A percentile compares a stretch with the other conserved stretches of the same genome.
Evolutionary conservation across 2,888 invertebrate genomes (phyloP).

Genomic region (Lepidonotus clava): DNA sequence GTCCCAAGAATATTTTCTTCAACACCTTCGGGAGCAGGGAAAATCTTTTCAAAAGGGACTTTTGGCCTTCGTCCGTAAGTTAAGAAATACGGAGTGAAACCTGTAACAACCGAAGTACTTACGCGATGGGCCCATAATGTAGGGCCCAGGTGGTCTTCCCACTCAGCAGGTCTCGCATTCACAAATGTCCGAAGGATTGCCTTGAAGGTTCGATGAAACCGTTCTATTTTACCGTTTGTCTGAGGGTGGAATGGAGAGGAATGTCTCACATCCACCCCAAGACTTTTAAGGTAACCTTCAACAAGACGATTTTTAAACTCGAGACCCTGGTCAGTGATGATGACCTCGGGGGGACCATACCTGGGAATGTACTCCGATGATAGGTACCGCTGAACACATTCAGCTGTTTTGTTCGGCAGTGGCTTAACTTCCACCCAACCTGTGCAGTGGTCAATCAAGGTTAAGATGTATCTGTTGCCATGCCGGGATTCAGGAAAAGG

Average conservation of each 20-base stretch:
- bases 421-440: slow-evolving; percentile 47
- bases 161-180: neutral
- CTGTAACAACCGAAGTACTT: slow-evolving; percentile 12
- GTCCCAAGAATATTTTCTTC: too few relatives aligned
- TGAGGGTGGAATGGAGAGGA: slow-evolving; percentile 38
- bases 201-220: slow-evolving; percentile 30
- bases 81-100: slow-evolving; percentile 32
- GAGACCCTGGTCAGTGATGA: slow-evolving; percentile 29
- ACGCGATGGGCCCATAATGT: slow-evolving; percentile 42
- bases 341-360: slow-evolving; percentile 8
- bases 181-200: slow-evolving; percentile 28
- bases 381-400: neutral
- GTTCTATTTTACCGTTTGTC: neutral
- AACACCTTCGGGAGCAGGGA: too few relatives aligned
- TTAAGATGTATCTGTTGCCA: slow-evolving; percentile 21
- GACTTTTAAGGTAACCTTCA: neutral
- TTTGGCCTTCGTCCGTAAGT: neutral
- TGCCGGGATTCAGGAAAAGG: slow-evolving; percentile 5
- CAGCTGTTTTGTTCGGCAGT: neutral
- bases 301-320: neutral
- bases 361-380: slow-evolving; percentile 34
- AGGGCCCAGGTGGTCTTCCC: slow-evolving; percentile 31
- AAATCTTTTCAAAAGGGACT: too few relatives aligned
- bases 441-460: slow-evolving; percentile 22
- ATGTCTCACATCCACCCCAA: neutral